These are phyloP conservation scores for Uromys caudimaculatus DNA, from an alignment of 2,797 vertebrate genomes.

Conservation along the genomic window DNA sequence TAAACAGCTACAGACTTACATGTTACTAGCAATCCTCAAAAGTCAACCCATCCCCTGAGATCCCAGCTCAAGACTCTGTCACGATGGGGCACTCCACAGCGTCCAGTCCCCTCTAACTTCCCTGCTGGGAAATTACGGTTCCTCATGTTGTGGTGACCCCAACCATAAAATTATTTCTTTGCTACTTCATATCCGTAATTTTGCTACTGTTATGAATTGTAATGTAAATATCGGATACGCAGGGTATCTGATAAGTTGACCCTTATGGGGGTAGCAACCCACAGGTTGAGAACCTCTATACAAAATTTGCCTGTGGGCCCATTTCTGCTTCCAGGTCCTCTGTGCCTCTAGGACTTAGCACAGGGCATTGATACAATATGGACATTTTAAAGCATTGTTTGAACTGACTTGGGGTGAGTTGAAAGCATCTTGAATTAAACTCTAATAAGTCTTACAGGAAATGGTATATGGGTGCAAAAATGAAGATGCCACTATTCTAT, in stretches of 20 bases:
- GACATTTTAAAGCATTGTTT: not conserved
- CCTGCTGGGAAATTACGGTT: not conserved
- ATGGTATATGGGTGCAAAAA: not conserved
- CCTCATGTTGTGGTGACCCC: not conserved
- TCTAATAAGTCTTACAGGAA: not conserved
- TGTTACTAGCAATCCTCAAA: not conserved
- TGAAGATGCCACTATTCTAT: not conserved
- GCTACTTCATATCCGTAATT: not conserved
- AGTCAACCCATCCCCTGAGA: not conserved
- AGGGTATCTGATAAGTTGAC: not conserved
- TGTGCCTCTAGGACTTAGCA: not conserved
- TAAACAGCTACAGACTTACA: not conserved
- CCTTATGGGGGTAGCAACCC: too few relatives aligned
- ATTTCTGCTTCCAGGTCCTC: not conserved
- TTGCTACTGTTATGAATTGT: not conserved
- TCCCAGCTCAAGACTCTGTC: not conserved
- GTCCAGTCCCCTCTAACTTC: not conserved
- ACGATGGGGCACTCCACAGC: not conserved
- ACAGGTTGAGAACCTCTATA: not conserved
- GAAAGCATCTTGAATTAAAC: constrained; percentile 64
- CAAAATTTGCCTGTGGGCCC: not conserved
- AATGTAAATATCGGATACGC: not conserved
- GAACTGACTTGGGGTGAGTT: not conserved
- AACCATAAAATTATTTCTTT: not conserved
- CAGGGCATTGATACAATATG: not conserved